phyloP scores from a whole-genome alignment of 2,113 vertebrate genomes.

The Pseudorasbora parva region DNA sequence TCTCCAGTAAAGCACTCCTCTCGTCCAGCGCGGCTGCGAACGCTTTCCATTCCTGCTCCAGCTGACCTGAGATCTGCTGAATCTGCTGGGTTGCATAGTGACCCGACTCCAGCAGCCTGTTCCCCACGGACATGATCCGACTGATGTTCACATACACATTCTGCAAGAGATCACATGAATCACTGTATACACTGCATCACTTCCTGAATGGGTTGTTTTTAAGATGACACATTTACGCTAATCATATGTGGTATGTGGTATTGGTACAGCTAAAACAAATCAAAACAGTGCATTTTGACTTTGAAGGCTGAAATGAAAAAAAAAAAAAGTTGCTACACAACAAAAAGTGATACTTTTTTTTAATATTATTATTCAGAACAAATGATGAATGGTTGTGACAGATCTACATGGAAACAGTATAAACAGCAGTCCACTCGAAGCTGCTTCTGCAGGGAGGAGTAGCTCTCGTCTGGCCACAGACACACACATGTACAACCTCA shows the following conservation, averaged over 20 bases:
- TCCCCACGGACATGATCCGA: slow-evolving; percentile 96
- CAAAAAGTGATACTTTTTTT: not conserved
- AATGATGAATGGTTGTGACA: not conserved
- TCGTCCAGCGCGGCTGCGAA: slow-evolving; percentile 97
- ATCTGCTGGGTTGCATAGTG: slow-evolving; percentile 98
- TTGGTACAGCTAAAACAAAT: not conserved
- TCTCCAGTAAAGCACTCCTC: slow-evolving; percentile 92
- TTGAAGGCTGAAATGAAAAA: not conserved
- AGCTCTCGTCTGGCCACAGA: slow-evolving; percentile 1
- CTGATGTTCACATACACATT: slow-evolving; percentile 99
- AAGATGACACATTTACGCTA: not conserved
- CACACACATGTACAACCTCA: not conserved
- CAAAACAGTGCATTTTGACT: not conserved
- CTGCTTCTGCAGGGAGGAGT: slow-evolving; percentile 9
- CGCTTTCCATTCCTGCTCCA: slow-evolving; percentile 98
- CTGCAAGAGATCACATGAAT: slow-evolving; percentile 66
- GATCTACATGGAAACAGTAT: not conserved
- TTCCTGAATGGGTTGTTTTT: not conserved
- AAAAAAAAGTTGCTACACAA: not conserved
- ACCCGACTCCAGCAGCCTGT: slow-evolving; percentile 91
- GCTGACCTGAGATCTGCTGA: slow-evolving; percentile 93
- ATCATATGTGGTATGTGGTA: not conserved
- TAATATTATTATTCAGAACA: not conserved
- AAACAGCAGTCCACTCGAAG: slow-evolving; percentile 7
- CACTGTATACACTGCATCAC: not conserved